Evolutionary conservation across 2,888 invertebrate species (phyloP).

Genomic region (Drosophila macrospina): DNA sequence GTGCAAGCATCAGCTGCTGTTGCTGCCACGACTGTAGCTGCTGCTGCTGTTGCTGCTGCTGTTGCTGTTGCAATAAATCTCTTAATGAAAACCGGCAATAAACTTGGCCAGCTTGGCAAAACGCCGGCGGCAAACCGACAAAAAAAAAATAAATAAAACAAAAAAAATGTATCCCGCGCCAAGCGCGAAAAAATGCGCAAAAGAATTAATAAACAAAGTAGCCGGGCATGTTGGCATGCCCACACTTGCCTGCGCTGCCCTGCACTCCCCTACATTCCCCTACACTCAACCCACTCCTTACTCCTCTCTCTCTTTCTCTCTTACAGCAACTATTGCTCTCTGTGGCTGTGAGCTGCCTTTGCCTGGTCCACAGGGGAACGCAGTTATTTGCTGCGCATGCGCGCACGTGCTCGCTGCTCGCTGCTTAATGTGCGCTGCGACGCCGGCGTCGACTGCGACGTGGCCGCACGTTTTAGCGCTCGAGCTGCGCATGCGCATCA

Average conservation of each 20-base stretch:
- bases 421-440: conserved; percentile 67
- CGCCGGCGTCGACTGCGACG: conserved; percentile 41
- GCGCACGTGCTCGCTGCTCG: conserved; percentile 80
- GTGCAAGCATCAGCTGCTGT: conserved; percentile 63
- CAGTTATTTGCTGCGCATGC: conserved; percentile 78
- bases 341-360: conserved; percentile 32
- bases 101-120: conserved; percentile 62
- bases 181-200: conserved; percentile 81
- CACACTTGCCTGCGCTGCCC: conserved; percentile 8
- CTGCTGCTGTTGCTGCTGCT: background rate
- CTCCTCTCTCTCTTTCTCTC: conserved; percentile 1
- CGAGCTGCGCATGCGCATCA: conserved; percentile 68
- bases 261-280: conserved; percentile 4
- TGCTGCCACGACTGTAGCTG: conserved; percentile 15
- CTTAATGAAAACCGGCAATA: conserved; percentile 82
- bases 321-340: background rate
- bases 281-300: background rate
- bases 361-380: conserved; percentile 45
- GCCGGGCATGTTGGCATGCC: conserved; percentile 75
- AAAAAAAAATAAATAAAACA: no score
- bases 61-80: conserved; percentile 73
- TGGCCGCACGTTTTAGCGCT: conserved; percentile 70
- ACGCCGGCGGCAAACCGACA: conserved; percentile 66
- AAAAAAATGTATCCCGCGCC: conserved; percentile 45
- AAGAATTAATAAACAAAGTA: conserved; percentile 81